A percentile compares a stretch with the other conserved stretches of the same genome.
These are phyloP conservation scores for Nomada fucata DNA, from an alignment of 2,888 invertebrate species.

Conservation along the genomic window DNA sequence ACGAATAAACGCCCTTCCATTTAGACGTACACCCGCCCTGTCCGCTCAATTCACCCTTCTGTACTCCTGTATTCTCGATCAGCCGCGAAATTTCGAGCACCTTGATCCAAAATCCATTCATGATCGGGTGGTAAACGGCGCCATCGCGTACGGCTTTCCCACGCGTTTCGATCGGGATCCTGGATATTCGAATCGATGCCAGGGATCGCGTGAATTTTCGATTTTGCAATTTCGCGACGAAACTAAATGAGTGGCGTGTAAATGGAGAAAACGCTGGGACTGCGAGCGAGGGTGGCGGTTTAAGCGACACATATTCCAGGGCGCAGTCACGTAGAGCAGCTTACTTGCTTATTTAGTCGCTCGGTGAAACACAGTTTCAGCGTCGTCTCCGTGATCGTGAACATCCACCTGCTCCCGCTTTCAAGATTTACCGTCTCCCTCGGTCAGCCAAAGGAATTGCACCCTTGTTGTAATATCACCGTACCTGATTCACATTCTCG, in stretches of 20 bases:
- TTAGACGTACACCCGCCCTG: neutral
- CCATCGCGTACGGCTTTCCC: neutral
- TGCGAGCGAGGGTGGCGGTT: constrained; percentile 20
- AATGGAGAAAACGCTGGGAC: constrained; percentile 1
- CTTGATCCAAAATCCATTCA: neutral
- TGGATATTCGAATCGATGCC: no score
- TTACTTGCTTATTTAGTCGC: constrained; percentile 74
- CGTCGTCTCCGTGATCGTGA: constrained; percentile 50
- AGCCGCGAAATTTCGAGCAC: neutral
- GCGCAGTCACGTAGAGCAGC: constrained; percentile 37
- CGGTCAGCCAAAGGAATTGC: constrained; percentile 65
- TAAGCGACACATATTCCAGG: constrained; percentile 12
- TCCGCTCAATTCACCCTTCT: neutral
- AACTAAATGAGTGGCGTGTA: neutral
- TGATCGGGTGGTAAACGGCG: neutral
- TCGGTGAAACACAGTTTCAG: constrained; percentile 70
- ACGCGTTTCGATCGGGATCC: neutral
- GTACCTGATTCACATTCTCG: constrained; percentile 44
- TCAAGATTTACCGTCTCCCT: constrained; percentile 66
- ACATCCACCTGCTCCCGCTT: constrained; percentile 68
- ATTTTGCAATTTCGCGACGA: neutral
- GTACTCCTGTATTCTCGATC: neutral
- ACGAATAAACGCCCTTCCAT: constrained; percentile 32
- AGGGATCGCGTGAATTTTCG: neutral
- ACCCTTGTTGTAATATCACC: constrained; percentile 65